Evolutionary conservation across 2,113 vertebrate genomes (phyloP), one percentile per base, ranked within the genome.

Genomic region (Climacteris rufus): DNA sequence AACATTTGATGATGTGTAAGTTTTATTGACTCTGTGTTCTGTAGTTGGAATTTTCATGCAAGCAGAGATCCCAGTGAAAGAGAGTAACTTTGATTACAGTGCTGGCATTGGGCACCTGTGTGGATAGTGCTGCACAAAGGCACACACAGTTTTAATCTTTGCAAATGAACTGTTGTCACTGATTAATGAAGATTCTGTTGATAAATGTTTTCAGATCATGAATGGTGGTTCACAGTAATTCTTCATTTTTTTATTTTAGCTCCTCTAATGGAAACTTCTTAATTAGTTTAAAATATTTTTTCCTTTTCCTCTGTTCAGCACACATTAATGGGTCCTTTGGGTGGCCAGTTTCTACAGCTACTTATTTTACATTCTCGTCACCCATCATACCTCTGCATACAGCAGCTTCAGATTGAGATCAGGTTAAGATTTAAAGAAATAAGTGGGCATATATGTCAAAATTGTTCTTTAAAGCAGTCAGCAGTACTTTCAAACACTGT

Each of bases 1-100:
- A 94, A 98, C 98, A 13, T 99, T 99, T 86, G 99, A 98, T 97
- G 99, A 99, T 98, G 98, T 97, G 99, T 99, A 98, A 81, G 99
- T 99, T 91, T 53, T 82, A 16, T 15, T 44, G 76, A 65, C 45
- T 77, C 63, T 50, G 20, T 74, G 77, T 54, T 84, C 24, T 15
- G 15, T 63, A 72, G 31, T 15, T 66, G 35, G 78, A 60, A n/a
- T 83, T 88, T 86, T 68, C 8, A 19, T 52, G 53, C 33, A 68
- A 70, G 83, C 71, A 60, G 69, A 87, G 52, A 40, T 94, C 72
- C 56, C 76, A 53, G 76, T 49, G 76, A 75, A 61, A 61, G 54
- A 22, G n/a, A n/a, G 1, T 77, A 21, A 59, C 78, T 89, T 72
- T 90, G 87, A 50, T 82, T 60, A 25, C 49, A 79, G 42, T 6